A percentile compares a stretch with the other conserved stretches of the same genome.
phyloP scores from a whole-genome alignment of 2,888 invertebrate species.

The Elaeidobius kamerunicus region DNA sequence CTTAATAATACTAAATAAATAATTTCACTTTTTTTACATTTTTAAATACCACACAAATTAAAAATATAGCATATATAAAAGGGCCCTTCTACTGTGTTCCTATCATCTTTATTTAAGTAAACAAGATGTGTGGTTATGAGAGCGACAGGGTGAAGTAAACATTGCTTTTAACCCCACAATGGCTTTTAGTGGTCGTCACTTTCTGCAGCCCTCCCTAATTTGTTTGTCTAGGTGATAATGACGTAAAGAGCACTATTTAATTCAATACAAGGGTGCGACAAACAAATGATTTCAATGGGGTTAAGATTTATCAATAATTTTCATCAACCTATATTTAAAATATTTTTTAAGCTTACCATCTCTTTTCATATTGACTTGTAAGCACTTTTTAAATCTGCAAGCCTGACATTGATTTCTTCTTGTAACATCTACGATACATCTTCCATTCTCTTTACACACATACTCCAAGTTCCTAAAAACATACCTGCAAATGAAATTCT shows the following conservation, averaged over 20 bases:
- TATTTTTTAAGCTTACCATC: conserved; percentile 70
- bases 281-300: no score
- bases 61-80: no score
- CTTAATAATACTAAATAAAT: no score
- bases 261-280: not conserved
- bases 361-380: conserved; percentile 89
- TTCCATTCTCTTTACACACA: conserved; percentile 85
- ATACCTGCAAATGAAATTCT: conserved; percentile 10
- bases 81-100: no score
- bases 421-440: conserved; percentile 87
- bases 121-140: conserved; percentile 7
- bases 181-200: conserved; percentile 7
- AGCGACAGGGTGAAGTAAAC: conserved; percentile 25
- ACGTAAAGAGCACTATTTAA: conserved; percentile 14
- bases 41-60: no score
- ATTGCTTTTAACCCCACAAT: conserved; percentile 24
- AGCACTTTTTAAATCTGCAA: conserved; percentile 87
- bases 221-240: conserved; percentile 27
- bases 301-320: no score
- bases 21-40: no score
- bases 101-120: not conserved
- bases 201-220: conserved; percentile 18
- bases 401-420: conserved; percentile 93
- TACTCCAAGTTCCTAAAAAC: conserved; percentile 77
- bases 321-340: no score